These are phyloP conservation scores for Pseudorhombus dupliciocellatus DNA, from an alignment of 2,113 vertebrate genomes.

Conservation along the genomic window DNA sequence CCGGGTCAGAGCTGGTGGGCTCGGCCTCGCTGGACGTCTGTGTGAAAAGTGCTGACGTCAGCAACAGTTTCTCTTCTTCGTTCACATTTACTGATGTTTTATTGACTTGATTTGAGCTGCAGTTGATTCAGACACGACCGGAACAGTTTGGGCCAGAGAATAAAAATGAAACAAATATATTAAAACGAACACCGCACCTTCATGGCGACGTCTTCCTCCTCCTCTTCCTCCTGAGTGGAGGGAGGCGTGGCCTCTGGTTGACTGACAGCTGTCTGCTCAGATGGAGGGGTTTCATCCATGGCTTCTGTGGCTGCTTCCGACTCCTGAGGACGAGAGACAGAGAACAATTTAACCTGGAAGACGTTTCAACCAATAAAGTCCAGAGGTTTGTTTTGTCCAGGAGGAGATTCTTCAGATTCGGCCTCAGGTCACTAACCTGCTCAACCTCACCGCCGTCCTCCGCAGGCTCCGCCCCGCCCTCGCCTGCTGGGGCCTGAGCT, in stretches of 20 bases:
- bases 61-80: neutral
- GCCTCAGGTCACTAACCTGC: constrained; percentile 47
- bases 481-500: neutral
- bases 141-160: no score
- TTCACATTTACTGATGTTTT: neutral
- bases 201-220: constrained; percentile 6
- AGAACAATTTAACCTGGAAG: neutral
- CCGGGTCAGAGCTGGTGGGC: neutral
- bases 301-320: neutral
- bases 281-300: neutral
- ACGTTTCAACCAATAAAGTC: no score
- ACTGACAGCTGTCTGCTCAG: constrained; percentile 21
- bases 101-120: neutral
- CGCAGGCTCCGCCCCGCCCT: neutral
- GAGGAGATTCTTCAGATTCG: constrained; percentile 2
- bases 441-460: constrained; percentile 4
- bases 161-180: no score
- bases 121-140: no score
- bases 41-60: constrained; percentile 26
- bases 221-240: constrained; percentile 16
- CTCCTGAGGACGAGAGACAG: constrained; percentile 27
- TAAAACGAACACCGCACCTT: constrained; percentile 25
- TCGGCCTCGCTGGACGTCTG: constrained; percentile 16
- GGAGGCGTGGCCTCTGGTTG: neutral
- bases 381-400: neutral